Evolutionary conservation across 2,113 vertebrate genomes (phyloP).

Genomic region (Triplophysa tibetana): DNA sequence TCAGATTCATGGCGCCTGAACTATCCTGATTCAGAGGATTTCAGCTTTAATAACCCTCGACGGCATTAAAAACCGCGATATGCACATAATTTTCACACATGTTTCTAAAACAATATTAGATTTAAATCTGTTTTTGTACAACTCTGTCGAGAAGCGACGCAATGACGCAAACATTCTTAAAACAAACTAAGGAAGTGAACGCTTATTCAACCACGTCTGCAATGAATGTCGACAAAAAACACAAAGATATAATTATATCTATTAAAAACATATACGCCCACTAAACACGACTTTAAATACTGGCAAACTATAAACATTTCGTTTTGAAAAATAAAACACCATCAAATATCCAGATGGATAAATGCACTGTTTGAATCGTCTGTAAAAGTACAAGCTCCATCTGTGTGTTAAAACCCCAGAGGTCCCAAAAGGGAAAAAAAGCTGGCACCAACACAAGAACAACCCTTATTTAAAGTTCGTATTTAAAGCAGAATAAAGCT

Average conservation of each 20-base stretch:
- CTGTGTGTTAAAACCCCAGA: constrained; percentile 6
- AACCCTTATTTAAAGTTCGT: constrained; percentile 41
- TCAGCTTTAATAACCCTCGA: not conserved
- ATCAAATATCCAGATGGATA: not conserved
- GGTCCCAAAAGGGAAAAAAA: not conserved
- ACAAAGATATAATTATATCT: too few species aligned
- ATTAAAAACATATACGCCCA: not conserved
- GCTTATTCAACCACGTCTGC: not conserved
- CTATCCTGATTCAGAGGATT: not conserved
- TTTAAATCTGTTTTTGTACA: not conserved
- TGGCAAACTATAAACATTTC: not conserved
- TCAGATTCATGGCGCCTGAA: not conserved
- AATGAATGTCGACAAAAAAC: not conserved
- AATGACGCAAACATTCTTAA: not conserved
- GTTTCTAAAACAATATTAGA: not conserved
- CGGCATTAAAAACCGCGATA: not conserved
- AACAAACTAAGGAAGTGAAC: not conserved
- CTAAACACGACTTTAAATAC: not conserved
- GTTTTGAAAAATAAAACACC: not conserved
- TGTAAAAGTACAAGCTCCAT: not conserved
- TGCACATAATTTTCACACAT: not conserved
- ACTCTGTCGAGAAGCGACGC: too few species aligned
- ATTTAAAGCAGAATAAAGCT: constrained; percentile 10
- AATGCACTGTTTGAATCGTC: not conserved
- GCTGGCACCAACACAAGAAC: constrained; percentile 20